These are phyloP conservation scores for Rotaria magnacalcarata DNA, from an alignment of 2,888 invertebrate species.

Conservation along the genomic window DNA sequence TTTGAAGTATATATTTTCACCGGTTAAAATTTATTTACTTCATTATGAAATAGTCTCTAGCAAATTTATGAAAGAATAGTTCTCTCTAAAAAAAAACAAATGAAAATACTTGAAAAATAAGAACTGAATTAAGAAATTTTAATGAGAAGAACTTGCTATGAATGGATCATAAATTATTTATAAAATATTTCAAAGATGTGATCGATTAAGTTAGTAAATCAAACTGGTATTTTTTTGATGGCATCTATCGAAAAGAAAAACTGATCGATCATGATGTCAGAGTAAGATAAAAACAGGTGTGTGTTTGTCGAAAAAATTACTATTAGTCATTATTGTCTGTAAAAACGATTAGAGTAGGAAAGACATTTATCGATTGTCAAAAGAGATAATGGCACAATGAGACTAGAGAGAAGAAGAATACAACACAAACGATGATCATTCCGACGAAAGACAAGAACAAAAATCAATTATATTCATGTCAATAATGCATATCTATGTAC, in stretches of 20 bases:
- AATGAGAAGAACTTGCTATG: not conserved
- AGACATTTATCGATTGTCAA: constrained; percentile 31
- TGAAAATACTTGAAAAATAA: not conserved
- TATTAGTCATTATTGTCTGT: constrained; percentile 8
- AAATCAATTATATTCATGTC: constrained; percentile 29
- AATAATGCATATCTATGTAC: not conserved
- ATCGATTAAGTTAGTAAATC: not conserved
- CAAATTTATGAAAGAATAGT: not conserved
- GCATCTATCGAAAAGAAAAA: not conserved
- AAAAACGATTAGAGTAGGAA: constrained; percentile 4
- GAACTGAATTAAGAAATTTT: not conserved
- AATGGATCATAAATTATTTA: too few species aligned
- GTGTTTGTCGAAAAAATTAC: not conserved
- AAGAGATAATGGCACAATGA: constrained; percentile 13
- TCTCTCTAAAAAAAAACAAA: not conserved
- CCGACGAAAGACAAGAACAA: not conserved
- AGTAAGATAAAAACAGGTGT: constrained; percentile 22
- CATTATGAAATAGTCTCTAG: too few species aligned
- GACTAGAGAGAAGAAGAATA: not conserved
- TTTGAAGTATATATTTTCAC: too few species aligned
- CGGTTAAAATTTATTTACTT: too few species aligned
- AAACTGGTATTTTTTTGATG: not conserved
- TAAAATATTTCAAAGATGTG: not conserved
- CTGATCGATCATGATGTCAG: constrained; percentile 22
- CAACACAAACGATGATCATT: not conserved